phyloP scores from a whole-genome alignment of 2,113 vertebrate genomes.

The Crotophaga sulcirostris region DNA sequence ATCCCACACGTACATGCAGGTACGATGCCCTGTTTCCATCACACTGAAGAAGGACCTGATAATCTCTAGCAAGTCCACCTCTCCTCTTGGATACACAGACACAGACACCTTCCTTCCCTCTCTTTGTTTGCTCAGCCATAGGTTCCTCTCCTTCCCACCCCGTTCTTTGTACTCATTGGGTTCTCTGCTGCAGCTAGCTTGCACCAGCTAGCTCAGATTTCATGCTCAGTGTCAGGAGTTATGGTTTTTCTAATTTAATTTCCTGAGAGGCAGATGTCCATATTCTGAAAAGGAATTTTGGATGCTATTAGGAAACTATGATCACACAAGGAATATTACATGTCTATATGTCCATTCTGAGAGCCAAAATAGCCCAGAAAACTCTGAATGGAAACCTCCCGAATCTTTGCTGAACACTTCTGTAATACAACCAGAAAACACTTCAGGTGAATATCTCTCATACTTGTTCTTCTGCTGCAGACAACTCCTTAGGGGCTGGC shows the following conservation, averaged over 20 bases:
- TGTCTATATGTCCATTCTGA: not conserved
- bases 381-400: not conserved
- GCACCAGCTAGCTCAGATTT: not conserved
- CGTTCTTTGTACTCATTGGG: not conserved
- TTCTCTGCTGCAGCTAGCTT: not conserved
- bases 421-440: not conserved
- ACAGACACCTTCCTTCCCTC: not conserved
- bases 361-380: not conserved
- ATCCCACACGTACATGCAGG: fast-evolving
- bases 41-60: not conserved
- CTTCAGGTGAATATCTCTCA: not conserved
- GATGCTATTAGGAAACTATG: not conserved
- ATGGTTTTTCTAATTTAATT: not conserved
- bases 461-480: not conserved
- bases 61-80: not conserved
- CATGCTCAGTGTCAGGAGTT: not conserved
- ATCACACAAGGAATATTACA: not conserved
- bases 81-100: fast-evolving
- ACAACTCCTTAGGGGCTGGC: not conserved
- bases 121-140: not conserved
- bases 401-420: not conserved
- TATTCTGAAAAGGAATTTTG: not conserved
- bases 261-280: not conserved
- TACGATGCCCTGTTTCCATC: not conserved
- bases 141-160: not conserved